Conservation (phyloP, 2,888 invertebrate genomes). For the Nezara viridula region DNA sequence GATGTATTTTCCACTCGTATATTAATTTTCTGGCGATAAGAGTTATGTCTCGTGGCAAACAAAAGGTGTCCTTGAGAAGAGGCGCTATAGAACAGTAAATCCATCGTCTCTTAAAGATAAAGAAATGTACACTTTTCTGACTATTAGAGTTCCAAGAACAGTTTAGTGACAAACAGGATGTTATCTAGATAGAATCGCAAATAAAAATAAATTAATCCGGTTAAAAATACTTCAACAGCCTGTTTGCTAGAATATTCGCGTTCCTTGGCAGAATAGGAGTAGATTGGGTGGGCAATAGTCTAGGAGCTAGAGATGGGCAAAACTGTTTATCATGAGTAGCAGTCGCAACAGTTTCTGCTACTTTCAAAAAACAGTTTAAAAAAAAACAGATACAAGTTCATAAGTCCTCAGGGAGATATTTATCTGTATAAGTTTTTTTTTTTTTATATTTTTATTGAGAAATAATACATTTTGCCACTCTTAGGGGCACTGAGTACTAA, state of each 20-base stretch:
- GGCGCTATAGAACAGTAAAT: conserved; percentile 1
- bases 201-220: not conserved
- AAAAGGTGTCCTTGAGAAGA: not conserved
- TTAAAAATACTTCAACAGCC: not conserved
- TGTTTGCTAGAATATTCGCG: not conserved
- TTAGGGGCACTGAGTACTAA: too few relatives aligned
- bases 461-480: too few relatives aligned
- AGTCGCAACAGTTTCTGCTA: too few relatives aligned
- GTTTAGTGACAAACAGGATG: not conserved
- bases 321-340: too few relatives aligned
- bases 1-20: not conserved
- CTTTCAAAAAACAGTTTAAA: too few relatives aligned
- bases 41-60: not conserved
- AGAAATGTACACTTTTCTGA: not conserved
- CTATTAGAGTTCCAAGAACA: not conserved
- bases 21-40: not conserved
- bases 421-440: too few relatives aligned
- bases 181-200: not conserved
- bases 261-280: not conserved
- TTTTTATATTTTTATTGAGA: too few relatives aligned
- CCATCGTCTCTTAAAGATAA: not conserved
- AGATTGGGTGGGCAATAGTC: too few relatives aligned
- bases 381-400: too few relatives aligned
- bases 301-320: too few relatives aligned
- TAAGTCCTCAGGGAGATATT: too few relatives aligned